phyloP scores from a whole-genome alignment of 2,113 vertebrate species.

The Panthera leo region DNA sequence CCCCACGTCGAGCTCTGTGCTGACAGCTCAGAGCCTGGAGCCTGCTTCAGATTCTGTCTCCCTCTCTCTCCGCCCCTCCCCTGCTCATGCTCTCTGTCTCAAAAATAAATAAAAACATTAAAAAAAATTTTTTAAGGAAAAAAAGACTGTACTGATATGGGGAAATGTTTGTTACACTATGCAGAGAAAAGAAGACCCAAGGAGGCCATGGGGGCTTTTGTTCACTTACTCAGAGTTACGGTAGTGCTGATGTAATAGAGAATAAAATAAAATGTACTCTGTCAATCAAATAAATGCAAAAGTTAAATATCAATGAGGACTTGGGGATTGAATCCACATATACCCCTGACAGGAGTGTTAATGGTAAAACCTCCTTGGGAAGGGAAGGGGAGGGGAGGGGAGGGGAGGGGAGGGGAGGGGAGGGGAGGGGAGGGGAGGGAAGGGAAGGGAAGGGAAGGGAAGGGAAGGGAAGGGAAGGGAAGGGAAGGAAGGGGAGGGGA shows the following conservation, averaged over 20 bases:
- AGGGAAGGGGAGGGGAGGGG: no score
- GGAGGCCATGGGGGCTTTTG: not conserved
- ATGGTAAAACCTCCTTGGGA: not conserved
- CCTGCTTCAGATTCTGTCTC: no score
- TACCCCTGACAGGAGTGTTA: not conserved
- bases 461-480: no score
- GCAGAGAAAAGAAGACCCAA: not conserved
- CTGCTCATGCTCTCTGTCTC: no score
- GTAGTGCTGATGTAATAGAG: not conserved
- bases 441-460: no score
- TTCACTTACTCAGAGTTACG: not conserved
- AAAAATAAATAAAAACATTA: no score
- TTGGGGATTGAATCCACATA: not conserved
- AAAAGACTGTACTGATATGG: not conserved
- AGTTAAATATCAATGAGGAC: not conserved
- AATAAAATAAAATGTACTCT: not conserved
- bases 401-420: no score
- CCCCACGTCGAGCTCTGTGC: no score
- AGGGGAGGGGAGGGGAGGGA: fast-evolving
- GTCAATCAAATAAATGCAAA: not conserved
- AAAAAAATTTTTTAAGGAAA: not conserved
- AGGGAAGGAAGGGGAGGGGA: no score
- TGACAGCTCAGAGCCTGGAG: no score
- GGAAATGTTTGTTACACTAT: not conserved
- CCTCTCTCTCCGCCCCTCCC: no score